Conservation (phyloP, 1,140 invertebrate species). For the Hyles vespertilio region DNA sequence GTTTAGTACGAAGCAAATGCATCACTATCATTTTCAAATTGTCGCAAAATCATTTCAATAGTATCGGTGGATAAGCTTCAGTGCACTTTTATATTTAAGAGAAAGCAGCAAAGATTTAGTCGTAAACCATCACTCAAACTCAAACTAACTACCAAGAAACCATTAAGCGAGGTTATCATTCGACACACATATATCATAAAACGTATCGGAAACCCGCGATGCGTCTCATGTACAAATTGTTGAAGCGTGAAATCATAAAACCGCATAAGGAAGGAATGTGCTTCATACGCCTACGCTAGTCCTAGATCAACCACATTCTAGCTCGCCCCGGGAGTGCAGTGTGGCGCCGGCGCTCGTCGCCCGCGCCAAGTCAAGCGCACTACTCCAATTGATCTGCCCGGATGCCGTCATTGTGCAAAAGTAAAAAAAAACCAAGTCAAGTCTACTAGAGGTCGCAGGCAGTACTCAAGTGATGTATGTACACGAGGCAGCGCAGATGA, state of each 20-base stretch:
- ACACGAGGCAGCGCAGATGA: constrained; percentile 7
- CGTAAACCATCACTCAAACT: constrained; percentile 61
- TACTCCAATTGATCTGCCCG: constrained; percentile 20
- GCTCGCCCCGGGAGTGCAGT: constrained; percentile 15
- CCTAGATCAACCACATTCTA: constrained; percentile 36
- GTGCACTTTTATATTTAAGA: constrained; percentile 46
- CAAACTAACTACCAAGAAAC: constrained; percentile 63
- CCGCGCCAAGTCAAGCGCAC: constrained; percentile 17
- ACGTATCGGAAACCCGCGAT: constrained; percentile 35
- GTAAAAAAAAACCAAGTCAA: no score
- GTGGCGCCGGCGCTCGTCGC: background rate
- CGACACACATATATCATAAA: constrained; percentile 41
- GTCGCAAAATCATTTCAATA: constrained; percentile 36
- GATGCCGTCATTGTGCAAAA: no score
- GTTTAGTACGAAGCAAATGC: constrained; percentile 38
- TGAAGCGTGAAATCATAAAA: constrained; percentile 48
- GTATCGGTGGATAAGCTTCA: constrained; percentile 46
- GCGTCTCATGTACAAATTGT: constrained; percentile 43
- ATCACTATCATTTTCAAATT: constrained; percentile 24
- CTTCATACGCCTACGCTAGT: constrained; percentile 29
- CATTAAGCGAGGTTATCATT: constrained; percentile 64
- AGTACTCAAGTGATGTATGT: no score
- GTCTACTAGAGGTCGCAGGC: no score
- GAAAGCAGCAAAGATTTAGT: constrained; percentile 62
- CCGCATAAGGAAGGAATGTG: constrained; percentile 31